Evolutionary conservation across 2,888 invertebrate genomes (phyloP).

Genomic region (Drosophila prolongata): DNA sequence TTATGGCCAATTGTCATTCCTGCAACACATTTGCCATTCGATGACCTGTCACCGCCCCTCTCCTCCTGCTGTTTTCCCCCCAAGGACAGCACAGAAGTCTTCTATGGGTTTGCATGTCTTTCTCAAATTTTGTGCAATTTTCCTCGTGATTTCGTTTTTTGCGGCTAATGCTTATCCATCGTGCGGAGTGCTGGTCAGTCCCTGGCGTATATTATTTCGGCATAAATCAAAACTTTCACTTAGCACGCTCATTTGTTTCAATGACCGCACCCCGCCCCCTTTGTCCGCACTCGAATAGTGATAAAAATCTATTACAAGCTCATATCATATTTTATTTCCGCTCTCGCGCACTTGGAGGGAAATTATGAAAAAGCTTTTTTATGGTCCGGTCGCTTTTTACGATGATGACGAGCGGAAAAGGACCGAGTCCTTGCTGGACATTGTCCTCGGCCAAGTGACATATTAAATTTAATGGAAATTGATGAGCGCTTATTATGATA

Average conservation of each 20-base stretch:
- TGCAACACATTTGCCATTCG: conserved; percentile 54
- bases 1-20: conserved; percentile 64
- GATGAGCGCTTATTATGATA: conserved; percentile 83
- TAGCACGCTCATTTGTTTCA: conserved; percentile 80
- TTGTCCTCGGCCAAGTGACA: conserved; percentile 61
- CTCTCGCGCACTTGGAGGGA: conserved; percentile 62
- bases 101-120: conserved; percentile 55
- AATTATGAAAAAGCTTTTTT: conserved; percentile 84
- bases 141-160: conserved; percentile 11
- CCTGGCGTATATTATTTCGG: conserved; percentile 74
- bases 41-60: conserved; percentile 27
- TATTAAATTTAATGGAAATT: conserved; percentile 84
- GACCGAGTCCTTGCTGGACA: conserved; percentile 20
- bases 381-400: conserved; percentile 74
- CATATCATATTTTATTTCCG: conserved; percentile 80
- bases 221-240: conserved; percentile 82
- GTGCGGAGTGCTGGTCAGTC: conserved; percentile 36
- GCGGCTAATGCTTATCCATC: conserved; percentile 31
- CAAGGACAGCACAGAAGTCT: conserved; percentile 3
- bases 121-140: conserved; percentile 50
- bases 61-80: conserved; percentile 1
- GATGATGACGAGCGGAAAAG: conserved; percentile 58
- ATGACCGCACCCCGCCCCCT: conserved; percentile 52
- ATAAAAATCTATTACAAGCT: conserved; percentile 82
- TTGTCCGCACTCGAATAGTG: conserved; percentile 64